Percentiles rank a stretch among this genome's conserved stretches.
These are phyloP conservation scores for Solenopsis invicta DNA, from an alignment of 1,140 invertebrate species.

Conservation along the genomic window DNA sequence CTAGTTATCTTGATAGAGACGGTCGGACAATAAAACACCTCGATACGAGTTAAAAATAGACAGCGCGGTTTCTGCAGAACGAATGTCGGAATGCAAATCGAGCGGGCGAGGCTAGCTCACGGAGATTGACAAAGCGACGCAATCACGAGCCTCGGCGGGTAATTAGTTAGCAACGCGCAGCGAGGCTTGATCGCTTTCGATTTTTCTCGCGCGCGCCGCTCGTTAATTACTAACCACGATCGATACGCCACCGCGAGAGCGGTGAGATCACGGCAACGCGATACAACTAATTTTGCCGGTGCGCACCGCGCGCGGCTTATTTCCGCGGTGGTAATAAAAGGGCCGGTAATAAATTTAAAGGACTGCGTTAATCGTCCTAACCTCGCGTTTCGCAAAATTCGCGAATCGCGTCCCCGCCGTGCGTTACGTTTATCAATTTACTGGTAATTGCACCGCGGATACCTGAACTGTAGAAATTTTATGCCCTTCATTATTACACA, in stretches of 20 bases:
- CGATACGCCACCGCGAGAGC: constrained; percentile 58
- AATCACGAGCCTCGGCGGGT: constrained; percentile 80
- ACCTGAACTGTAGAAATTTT: constrained; percentile 8
- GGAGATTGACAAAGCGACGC: constrained; percentile 79
- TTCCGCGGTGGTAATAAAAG: constrained; percentile 53
- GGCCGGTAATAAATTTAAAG: constrained; percentile 48
- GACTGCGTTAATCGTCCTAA: constrained; percentile 27
- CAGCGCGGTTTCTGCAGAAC: constrained; percentile 65
- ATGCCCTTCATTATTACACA: background rate
- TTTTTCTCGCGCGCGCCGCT: constrained; percentile 76
- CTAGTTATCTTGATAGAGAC: constrained; percentile 14
- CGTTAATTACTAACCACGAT: constrained; percentile 76
- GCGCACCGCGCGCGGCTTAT: constrained; percentile 36
- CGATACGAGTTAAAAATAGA: constrained; percentile 75
- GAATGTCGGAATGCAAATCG: constrained; percentile 80
- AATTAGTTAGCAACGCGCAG: constrained; percentile 79
- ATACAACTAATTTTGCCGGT: constrained; percentile 59
- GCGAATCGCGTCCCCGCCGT: background rate
- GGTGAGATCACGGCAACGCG: constrained; percentile 57
- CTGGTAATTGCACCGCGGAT: constrained; percentile 6
- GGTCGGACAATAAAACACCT: constrained; percentile 15
- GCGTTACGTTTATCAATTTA: constrained; percentile 46
- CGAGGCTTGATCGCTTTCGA: constrained; percentile 78
- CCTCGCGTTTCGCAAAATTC: constrained; percentile 32
- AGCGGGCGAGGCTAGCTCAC: constrained; percentile 69